A percentile compares a stretch with the other conserved stretches of the same genome.
These are phyloP conservation scores for Microcebus ravelobensis DNA, from an alignment of 2,113 vertebrate genomes.

Conservation along the genomic window DNA sequence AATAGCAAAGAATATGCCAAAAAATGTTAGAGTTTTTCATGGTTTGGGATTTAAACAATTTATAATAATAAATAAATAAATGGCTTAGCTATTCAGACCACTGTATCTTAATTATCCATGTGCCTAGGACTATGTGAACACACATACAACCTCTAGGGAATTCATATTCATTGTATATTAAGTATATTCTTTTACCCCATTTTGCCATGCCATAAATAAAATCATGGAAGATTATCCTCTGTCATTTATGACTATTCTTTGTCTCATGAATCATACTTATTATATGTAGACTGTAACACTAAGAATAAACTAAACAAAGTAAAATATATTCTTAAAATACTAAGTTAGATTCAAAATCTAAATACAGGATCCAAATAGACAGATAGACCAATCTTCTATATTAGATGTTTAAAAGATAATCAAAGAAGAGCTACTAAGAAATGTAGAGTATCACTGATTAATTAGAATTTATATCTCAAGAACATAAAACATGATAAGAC, in stretches of 20 bases:
- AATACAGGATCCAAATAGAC: not conserved
- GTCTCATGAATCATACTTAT: conserved; percentile 40
- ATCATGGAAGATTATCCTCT: not conserved
- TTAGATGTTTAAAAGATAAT: not conserved
- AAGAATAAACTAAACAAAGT: conserved; percentile 52
- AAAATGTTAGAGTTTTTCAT: not conserved
- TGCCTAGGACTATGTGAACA: not conserved
- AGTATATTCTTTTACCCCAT: not conserved
- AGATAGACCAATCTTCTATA: not conserved
- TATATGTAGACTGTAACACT: conserved; percentile 59
- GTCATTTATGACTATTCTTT: conserved; percentile 19
- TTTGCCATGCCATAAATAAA: conserved; percentile 22
- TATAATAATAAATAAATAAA: conserved; percentile 37
- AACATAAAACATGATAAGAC: not conserved
- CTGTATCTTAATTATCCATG: not conserved
- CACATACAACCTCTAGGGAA: not conserved
- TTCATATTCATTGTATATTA: not conserved
- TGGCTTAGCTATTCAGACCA: not conserved
- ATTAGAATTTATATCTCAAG: not conserved
- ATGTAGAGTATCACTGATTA: not conserved
- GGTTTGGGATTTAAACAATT: conserved; percentile 35
- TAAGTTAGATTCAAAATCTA: conserved; percentile 43
- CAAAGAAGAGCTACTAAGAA: not conserved
- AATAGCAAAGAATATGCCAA: not conserved
- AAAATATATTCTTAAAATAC: conserved; percentile 62